These are phyloP conservation scores for Beroe forskalii DNA, from an alignment of 37 sponge, comb jelly and placozoan species.

Conservation along the genomic window DNA sequence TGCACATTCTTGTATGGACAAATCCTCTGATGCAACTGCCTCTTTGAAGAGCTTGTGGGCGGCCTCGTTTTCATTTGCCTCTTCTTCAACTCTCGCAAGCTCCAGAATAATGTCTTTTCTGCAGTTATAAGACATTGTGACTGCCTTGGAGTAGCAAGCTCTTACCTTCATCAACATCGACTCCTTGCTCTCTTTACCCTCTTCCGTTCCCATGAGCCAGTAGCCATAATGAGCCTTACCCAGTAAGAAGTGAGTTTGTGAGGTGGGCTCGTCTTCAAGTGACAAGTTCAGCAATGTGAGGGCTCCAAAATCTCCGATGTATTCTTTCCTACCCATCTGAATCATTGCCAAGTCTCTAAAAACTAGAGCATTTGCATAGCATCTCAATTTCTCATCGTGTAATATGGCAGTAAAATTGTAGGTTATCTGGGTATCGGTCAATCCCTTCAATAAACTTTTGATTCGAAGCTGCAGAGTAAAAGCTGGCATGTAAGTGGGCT, in stretches of 20 bases:
- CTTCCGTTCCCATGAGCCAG: neutral
- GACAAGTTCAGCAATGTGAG: neutral
- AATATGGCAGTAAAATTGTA: neutral
- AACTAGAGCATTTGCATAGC: neutral
- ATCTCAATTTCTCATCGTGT: neutral
- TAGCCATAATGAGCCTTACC: neutral
- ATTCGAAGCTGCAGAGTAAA: neutral
- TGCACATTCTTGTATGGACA: conserved; percentile 27
- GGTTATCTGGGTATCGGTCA: neutral
- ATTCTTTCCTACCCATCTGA: conserved; percentile 1
- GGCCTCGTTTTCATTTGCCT: neutral
- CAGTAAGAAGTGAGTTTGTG: neutral
- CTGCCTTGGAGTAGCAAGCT: neutral
- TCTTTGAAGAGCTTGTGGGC: conserved; percentile 1
- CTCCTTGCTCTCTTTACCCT: conserved; percentile 1
- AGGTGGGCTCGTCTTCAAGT: neutral
- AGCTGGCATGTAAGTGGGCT: conserved; percentile 12
- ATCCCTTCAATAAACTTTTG: neutral
- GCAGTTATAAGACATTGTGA: conserved; percentile 9
- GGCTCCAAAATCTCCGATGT: neutral
- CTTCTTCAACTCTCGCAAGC: neutral
- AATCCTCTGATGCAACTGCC: conserved; percentile 16
- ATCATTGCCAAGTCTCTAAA: conserved; percentile 13
- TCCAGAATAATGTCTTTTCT: conserved; percentile 1
- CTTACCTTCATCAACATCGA: neutral